phyloP scores from a whole-genome alignment of 2,113 vertebrate species.

The Procavia capensis region DNA sequence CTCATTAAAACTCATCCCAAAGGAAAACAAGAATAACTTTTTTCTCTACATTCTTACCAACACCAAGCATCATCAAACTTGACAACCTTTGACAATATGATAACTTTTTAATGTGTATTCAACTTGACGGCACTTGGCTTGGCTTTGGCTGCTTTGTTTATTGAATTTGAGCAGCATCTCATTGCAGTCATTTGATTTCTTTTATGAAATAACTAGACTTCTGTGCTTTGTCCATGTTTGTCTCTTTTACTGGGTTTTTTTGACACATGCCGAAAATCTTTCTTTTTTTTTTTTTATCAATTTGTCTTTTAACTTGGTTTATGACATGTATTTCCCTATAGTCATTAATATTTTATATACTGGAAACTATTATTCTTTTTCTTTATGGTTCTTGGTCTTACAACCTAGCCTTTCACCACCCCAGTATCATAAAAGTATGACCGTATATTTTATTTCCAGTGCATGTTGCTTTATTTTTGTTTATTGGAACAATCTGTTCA shows the following conservation, averaged over 20 bases:
- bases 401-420: not conserved
- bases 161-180: not conserved
- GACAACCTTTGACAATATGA: not conserved
- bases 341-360: not conserved
- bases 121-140: too few relatives aligned
- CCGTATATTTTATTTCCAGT: slow-evolving; percentile 3
- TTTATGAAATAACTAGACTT: not conserved
- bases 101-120: not conserved
- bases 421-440: not conserved
- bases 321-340: not conserved
- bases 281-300: not conserved
- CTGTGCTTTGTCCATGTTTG: not conserved
- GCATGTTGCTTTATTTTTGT: not conserved
- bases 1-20: not conserved
- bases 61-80: not conserved
- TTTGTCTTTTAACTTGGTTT: not conserved
- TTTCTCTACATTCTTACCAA: not conserved
- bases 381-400: not conserved
- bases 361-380: not conserved
- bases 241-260: not conserved
- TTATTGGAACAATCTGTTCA: not conserved
- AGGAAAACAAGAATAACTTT: not conserved
- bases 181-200: not conserved
- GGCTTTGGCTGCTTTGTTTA: too few relatives aligned
- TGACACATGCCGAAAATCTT: not conserved